These are phyloP conservation scores for Xestia sexstrigata DNA, from an alignment of 2,888 invertebrate species.

Conservation along the genomic window DNA sequence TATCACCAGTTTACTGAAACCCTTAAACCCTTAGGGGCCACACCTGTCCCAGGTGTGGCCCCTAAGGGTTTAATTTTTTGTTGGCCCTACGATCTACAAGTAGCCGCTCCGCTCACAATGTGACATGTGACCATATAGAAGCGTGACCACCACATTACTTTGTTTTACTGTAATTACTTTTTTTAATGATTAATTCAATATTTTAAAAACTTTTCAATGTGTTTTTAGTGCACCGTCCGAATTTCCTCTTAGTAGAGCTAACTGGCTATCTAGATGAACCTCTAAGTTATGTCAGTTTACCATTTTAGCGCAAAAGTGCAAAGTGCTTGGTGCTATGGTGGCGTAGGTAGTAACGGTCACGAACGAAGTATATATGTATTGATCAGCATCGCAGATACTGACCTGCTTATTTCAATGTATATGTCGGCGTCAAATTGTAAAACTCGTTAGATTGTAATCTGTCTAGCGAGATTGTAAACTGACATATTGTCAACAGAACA, in stretches of 20 bases:
- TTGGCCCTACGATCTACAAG: background rate
- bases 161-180: conserved; percentile 60
- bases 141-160: conserved; percentile 57
- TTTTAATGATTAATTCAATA: conserved; percentile 51
- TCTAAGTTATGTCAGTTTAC: background rate
- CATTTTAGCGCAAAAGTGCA: background rate
- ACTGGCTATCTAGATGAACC: background rate
- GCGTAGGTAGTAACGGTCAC: background rate
- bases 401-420: background rate
- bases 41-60: too few species aligned
- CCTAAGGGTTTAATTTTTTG: background rate
- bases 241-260: background rate
- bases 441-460: too few species aligned
- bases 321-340: too few species aligned
- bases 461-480: too few species aligned
- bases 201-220: conserved; percentile 21
- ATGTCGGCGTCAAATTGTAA: too few species aligned
- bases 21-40: background rate
- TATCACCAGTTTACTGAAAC: background rate
- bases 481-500: too few species aligned
- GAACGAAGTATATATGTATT: background rate
- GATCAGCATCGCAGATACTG: background rate
- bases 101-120: conserved; percentile 38
- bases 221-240: background rate
- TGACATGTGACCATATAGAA: conserved; percentile 25